Base-by-base conservation (phyloP, 2,888 invertebrate species). In the Plebejus melissa region DNA sequence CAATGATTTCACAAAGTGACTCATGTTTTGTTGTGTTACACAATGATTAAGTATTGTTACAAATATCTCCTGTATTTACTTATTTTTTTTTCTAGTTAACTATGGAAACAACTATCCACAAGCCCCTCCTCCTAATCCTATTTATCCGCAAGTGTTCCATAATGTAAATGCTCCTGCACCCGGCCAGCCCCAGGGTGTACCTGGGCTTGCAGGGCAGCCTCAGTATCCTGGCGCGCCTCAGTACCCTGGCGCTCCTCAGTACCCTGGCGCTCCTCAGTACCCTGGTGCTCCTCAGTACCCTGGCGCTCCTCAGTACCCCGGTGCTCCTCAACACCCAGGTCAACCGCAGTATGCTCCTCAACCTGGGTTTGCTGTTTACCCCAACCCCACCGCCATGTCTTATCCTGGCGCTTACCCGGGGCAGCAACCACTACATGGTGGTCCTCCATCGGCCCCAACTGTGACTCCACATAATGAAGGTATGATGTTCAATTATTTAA, bases 131-230 rank as follows among this genome's bases (percentile, higher is more conserved):
- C 86, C 87, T 1, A 86, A 86, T 57, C 86, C 84, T 74, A 86
- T 90, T 3, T 91, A 91, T 79, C 90, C 91, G 5, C 87, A 89
- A 74, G 80, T 89, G 46, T 87, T 86, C 77, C 87, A 87, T 75
- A 86, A 84, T 13, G 82, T 83, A 7, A 88, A 88, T 81, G 86
- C 87, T 1, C 86, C 86, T 0, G 83, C 85, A 0, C 50, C 83
- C 0, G 80, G 79, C 2, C 84, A 83, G 74, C 79, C 83, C 0
- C 85, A 84, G 69, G 82, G 82, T 1, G 78, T 76, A 32, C 79
- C 83, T 77, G 81, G 82, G 4, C 83, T 82, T 6, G 85, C 84
- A 5, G 81, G 81, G 9, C 82, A 82, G 77, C 77, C 80, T 11
- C 81, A 80, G 57, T 81, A 80, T 50, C 71, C 46, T 13, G 50